These are phyloP conservation scores for Pocillopora meandrina DNA, from an alignment of 92 coral and sea anemone genomes.

Conservation along the genomic window DNA sequence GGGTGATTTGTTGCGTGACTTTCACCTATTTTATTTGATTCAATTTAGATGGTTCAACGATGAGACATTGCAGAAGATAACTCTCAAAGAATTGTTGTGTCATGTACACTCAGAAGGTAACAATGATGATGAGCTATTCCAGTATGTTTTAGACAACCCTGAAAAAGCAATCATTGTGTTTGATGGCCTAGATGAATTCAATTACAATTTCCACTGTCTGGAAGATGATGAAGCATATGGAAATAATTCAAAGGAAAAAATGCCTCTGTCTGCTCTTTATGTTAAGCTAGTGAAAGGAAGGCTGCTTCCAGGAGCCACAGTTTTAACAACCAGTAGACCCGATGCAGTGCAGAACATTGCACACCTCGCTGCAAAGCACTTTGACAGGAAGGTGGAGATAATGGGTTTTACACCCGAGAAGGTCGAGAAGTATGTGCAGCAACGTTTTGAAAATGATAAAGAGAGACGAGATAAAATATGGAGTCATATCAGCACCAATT, in stretches of 20 bases:
- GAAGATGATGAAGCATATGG: conserved; percentile 23
- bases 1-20: conserved; percentile 1
- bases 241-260: neutral
- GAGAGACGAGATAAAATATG: conserved; percentile 5
- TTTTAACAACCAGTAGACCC: conserved; percentile 61
- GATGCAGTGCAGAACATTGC: conserved; percentile 23
- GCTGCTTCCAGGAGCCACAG: conserved; percentile 54
- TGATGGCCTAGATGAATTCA: conserved; percentile 73
- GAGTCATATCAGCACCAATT: conserved; percentile 36
- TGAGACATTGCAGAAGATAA: neutral
- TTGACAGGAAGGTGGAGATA: conserved; percentile 55
- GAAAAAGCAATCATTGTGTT: conserved; percentile 45
- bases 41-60: conserved; percentile 50
- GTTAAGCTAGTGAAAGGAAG: conserved; percentile 39
- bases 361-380: neutral
- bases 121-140: conserved; percentile 18
- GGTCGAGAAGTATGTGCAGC: conserved; percentile 36
- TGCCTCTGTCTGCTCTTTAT: conserved; percentile 39
- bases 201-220: neutral
- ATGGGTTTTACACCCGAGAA: conserved; percentile 56
- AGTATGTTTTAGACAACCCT: conserved; percentile 44
- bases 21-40: conserved; percentile 27
- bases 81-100: conserved; percentile 40
- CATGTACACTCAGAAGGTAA: neutral
- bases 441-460: neutral